Evolutionary conservation across 2,113 vertebrate genomes (phyloP), one percentile per base, ranked within the genome.

Genomic region (Jacana jacana): DNA sequence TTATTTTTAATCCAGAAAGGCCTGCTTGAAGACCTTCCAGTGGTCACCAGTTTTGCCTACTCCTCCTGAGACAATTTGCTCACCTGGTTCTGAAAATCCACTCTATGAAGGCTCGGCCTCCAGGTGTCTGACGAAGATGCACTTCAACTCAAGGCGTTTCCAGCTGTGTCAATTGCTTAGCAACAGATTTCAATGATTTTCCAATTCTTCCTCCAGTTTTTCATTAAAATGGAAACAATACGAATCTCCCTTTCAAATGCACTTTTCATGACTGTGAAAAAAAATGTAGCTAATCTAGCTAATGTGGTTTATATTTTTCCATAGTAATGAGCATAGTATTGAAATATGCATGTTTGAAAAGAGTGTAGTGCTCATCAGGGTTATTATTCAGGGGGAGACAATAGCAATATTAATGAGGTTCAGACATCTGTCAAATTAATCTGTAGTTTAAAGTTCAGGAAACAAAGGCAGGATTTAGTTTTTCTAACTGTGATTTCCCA

Each of bases 401-500:
- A 84, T 48, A 40, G 77, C 65, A 95, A 91, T 92, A 89, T 95
- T 92, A 92, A 93, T 82, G 93, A 95, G 81, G 86, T 18, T 95
- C 89, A 87, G 72, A 91, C 77, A 84, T 91, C 81, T 95, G 77
- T 91, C 91, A 64, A 91, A 87, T 95, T 88, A 91, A 92, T 95
- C 69, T 91, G 55, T 22, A 91, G 86, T 83, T 86, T 65, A 51
- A 73, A 84, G 71, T 88, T 66, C n/a, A 46, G 82, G 51, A 71
- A 73, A 78, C 49, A 92, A 93, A 86, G 60, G 65, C 81, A 81
- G 73, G 73, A 39, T 95, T 95, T 79, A 60, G 24, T 91, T 93
- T 96, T 89, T 79, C 70, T 75, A 81, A 71, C 77, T 55, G 72
- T 49, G 80, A 93, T 89, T 97, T 95, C 92, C 92, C 68, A 63